Evolutionary conservation across 2,888 invertebrate species (phyloP), one percentile per base, ranked within the genome.

Genomic region (Metellina segmentata): DNA sequence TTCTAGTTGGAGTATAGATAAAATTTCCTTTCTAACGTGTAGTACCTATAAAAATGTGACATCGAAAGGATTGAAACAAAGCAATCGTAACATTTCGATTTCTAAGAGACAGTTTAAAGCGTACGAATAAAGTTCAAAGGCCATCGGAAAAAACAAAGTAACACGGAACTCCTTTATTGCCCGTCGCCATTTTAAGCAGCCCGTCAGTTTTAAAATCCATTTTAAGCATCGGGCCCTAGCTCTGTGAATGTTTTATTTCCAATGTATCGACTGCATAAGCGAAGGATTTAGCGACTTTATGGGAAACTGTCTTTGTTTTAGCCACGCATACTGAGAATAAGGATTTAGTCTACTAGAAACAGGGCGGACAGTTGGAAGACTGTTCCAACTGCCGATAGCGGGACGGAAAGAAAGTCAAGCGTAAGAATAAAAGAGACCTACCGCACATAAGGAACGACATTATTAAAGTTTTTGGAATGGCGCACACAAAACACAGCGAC

Each of bases 271-370:
- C 34, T 34, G 34, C 34, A 34, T 11, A 9, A 61, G 7, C 11
- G 61, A 61, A 61, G 48, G 75, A 75, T 75, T 75, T 75, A 48
- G 75, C 48, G 75, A 75, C 48, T 75, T 61, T 75, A 75, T 11
- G 61, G 61, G 49, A 6, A 34, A 48, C 48, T 16, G 48, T 75
- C 75, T 75, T 75, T 61, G 61, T 61, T 75, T 34, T 20, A 71
- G 71, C 71, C 71, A 71, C n/a, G 8, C 48, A 75, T 13, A 16
- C 19, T 34, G 9, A 48, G 75, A 75, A 75, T 48, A 75, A 34
- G 48, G 48, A 48, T 48, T 75, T 34, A 7, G 71, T 9, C 19
- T 34, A 7, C 48, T 75, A 48, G 48, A 75, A 75, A 48, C 19
- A 75, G 20, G 13, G 4, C 11, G 48, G 75, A 75, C 75, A 7